These are phyloP conservation scores for Electrona antarctica DNA, from an alignment of 2,113 vertebrate species.

Conservation along the genomic window DNA sequence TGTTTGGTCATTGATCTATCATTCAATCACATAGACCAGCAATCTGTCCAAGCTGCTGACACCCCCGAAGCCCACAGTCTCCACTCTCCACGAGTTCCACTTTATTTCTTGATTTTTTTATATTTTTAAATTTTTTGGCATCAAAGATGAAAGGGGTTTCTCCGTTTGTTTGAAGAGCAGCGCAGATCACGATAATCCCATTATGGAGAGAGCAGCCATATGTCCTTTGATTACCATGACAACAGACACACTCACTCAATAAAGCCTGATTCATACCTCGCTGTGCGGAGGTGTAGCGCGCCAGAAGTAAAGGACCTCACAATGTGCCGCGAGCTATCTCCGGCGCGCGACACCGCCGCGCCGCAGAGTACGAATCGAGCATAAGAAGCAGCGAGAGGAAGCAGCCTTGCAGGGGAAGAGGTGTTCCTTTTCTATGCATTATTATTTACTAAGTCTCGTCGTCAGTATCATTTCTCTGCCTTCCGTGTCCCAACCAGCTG, in stretches of 20 bases:
- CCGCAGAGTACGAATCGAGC: background rate
- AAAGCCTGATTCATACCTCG: too few relatives aligned
- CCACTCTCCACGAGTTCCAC: background rate
- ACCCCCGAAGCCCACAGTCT: background rate
- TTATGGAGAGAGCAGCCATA: background rate
- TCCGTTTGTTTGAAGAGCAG: background rate
- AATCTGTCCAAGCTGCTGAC: background rate
- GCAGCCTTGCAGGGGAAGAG: conserved; percentile 17
- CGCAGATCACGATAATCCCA: conserved; percentile 19
- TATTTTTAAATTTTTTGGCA: conserved; percentile 28
- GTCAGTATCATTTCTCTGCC: background rate
- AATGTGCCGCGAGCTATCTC: too few relatives aligned
- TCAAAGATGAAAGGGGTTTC: conserved; percentile 15
- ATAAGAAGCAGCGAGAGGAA: background rate
- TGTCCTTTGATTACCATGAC: conserved; percentile 22
- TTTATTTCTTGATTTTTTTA: background rate
- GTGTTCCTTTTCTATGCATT: background rate
- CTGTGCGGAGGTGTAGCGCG: too few relatives aligned
- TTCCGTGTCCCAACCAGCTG: background rate
- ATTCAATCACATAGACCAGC: background rate
- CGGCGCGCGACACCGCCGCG: too few relatives aligned
- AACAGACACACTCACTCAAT: background rate
- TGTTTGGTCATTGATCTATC: background rate
- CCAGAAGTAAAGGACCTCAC: too few relatives aligned
- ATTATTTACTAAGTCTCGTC: conserved; percentile 7